Base-by-base conservation (phyloP, 2,888 invertebrate species). In the Melinopterus prodromus region DNA sequence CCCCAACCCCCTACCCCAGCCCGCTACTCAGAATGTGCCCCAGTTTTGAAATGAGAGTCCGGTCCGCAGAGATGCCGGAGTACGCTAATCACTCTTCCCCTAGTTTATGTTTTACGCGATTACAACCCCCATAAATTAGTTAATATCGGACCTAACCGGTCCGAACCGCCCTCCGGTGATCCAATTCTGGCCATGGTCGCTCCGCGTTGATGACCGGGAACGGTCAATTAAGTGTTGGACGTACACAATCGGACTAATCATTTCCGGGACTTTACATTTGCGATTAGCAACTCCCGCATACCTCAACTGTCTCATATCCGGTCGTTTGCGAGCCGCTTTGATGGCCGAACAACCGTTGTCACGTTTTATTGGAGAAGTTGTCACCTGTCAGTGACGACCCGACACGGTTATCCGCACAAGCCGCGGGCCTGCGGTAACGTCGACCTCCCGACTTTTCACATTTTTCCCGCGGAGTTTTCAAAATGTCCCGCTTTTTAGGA, bases 81-180 rank as follows among this genome's bases (percentile, higher is more conserved):
- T 53, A 53, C 53, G 53, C 53, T 53, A 53, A 53, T 53, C 53
- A 53, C 53, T 53, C 53, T 53, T 53, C 53, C 53, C 53, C 53
- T 53, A 53, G 53, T 53, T 53, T 53, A 53, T 53, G 53, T 53
- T 53, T 53, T 53, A 53, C 53, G 53, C 53, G 53, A 53, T 53
- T 53, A 53, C 53, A 53, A 53, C 53, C 53, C 53, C 53, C 53
- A 53, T 53, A 53, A 53, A 53, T 53, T 53, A 53, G 53, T 53
- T 53, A 53, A 53, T 53, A 53, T 53, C 53, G 53, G 53, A 53
- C 53, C 53, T 53, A 53, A 12, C 53, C 53, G 53, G 53, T 53
- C 53, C 53, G 53, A 53, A 9, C 53, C 53, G 12, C 53, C 53
- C 53, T 53, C 1, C 53, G 53, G 53, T 53, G 53, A 53, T 53